These are phyloP conservation scores for Poecile atricapillus DNA, from an alignment of 2,113 vertebrate species.

Conservation along the genomic window DNA sequence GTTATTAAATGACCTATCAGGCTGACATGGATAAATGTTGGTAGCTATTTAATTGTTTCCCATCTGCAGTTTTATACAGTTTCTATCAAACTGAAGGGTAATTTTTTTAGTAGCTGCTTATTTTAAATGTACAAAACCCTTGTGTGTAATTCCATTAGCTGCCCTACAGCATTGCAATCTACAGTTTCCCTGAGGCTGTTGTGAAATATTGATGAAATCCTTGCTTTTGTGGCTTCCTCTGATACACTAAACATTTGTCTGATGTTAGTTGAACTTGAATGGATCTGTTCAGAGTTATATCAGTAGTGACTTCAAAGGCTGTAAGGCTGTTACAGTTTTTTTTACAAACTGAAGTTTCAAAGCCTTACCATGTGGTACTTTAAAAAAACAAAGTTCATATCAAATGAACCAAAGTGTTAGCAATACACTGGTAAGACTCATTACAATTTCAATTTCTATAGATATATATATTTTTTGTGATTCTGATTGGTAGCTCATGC, in stretches of 20 bases:
- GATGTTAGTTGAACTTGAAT: constrained; percentile 82
- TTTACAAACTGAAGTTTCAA: constrained; percentile 72
- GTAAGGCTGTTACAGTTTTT: constrained; percentile 67
- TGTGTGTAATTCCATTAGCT: constrained; percentile 97
- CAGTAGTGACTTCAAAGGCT: constrained; percentile 79
- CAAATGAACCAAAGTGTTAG: constrained; percentile 53
- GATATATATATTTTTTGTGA: neutral
- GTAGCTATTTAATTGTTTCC: constrained; percentile 77
- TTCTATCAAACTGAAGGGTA: constrained; percentile 82
- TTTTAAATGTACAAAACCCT: constrained; percentile 96
- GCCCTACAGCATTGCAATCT: constrained; percentile 91
- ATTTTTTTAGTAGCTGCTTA: constrained; percentile 87
- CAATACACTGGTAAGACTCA: constrained; percentile 51
- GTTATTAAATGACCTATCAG: constrained; percentile 78
- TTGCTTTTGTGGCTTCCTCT: constrained; percentile 84
- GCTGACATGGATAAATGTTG: constrained; percentile 69
- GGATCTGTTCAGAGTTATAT: constrained; percentile 79
- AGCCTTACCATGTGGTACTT: constrained; percentile 63
- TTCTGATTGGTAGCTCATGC: neutral
- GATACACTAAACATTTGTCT: constrained; percentile 85
- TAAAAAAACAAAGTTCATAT: constrained; percentile 70
- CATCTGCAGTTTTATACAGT: constrained; percentile 79
- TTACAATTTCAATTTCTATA: constrained; percentile 53
- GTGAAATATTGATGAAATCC: constrained; percentile 99
- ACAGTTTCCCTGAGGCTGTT: constrained; percentile 94